Conservation (phyloP, 30 jellyfish, hydroid and myxozoan genomes). For the Aurelia sp. region DNA sequence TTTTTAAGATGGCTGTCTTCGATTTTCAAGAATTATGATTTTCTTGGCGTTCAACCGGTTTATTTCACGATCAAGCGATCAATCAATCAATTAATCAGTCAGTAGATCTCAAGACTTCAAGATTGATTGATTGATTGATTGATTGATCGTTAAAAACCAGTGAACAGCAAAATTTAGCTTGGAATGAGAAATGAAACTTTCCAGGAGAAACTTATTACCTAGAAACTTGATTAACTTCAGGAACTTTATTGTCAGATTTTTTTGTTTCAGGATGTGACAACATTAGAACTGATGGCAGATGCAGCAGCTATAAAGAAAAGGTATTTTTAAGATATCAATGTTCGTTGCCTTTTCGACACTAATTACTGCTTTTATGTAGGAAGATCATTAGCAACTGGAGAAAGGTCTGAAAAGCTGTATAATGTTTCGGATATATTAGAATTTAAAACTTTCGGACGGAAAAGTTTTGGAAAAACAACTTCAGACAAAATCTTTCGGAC, state of each 20-base stretch:
- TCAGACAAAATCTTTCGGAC: too few species aligned
- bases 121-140: too few species aligned
- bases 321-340: neutral
- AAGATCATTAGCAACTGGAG: neutral
- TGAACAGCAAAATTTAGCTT: neutral
- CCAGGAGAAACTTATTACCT: too few species aligned
- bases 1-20: too few species aligned
- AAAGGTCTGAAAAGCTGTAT: neutral
- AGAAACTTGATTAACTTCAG: neutral
- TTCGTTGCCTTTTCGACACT: neutral
- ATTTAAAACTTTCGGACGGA: too few species aligned
- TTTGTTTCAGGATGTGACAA: conserved; percentile 56
- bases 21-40: too few species aligned
- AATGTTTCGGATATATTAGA: too few species aligned
- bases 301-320: conserved; percentile 40
- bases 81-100: too few species aligned
- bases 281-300: conserved; percentile 51
- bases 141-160: too few species aligned
- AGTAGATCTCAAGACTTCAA: neutral
- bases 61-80: too few species aligned
- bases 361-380: neutral
- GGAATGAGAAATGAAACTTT: neutral
- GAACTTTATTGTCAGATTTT: neutral
- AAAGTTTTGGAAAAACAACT: too few species aligned
- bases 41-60: too few species aligned